Evolutionary conservation across 1,140 invertebrate genomes (phyloP).

Genomic region (Dreissena polymorpha): DNA sequence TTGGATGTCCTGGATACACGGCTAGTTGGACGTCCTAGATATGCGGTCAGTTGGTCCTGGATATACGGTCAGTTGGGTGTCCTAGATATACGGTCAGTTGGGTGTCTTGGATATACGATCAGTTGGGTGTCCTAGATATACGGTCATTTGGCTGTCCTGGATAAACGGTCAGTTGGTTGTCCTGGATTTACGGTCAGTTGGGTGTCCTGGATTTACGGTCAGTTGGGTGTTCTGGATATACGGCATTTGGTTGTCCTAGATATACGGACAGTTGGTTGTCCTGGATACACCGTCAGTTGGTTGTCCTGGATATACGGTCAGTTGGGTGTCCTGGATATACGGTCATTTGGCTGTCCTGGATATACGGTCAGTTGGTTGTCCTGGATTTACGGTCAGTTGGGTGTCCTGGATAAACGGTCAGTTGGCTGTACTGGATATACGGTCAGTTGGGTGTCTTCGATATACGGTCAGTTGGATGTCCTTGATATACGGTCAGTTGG

Average conservation of each 20-base stretch:
- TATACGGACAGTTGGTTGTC: slow-evolving; percentile 91
- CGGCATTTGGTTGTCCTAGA: no score
- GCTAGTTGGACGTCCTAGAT: no score
- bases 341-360: slow-evolving; percentile 92
- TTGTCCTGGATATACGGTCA: slow-evolving; percentile 96
- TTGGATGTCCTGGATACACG: slow-evolving; percentile 93
- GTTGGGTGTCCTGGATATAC: slow-evolving; percentile 92
- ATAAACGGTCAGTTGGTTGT: slow-evolving; percentile 91
- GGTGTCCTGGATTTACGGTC: slow-evolving; percentile 96
- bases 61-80: slow-evolving; percentile 92
- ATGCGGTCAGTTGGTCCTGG: slow-evolving; percentile 93
- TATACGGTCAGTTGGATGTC: slow-evolving; percentile 91
- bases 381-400: slow-evolving; percentile 92
- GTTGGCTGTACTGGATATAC: slow-evolving; percentile 92
- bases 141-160: slow-evolving; percentile 91
- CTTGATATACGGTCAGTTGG: slow-evolving; percentile 92
- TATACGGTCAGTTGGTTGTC: slow-evolving; percentile 91
- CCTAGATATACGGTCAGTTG: slow-evolving; percentile 92
- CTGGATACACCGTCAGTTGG: slow-evolving; percentile 92
- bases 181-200: slow-evolving; percentile 92
- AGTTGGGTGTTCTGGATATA: no score
- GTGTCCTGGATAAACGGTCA: slow-evolving; percentile 96
- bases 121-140: slow-evolving; percentile 93
- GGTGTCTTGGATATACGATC: slow-evolving; percentile 96
- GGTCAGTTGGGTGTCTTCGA: slow-evolving; percentile 92